A percentile compares a stretch with the other conserved stretches of the same genome.
Conservation (phyloP, 2,113 vertebrate species). For the Lycaon pictus region DNA sequence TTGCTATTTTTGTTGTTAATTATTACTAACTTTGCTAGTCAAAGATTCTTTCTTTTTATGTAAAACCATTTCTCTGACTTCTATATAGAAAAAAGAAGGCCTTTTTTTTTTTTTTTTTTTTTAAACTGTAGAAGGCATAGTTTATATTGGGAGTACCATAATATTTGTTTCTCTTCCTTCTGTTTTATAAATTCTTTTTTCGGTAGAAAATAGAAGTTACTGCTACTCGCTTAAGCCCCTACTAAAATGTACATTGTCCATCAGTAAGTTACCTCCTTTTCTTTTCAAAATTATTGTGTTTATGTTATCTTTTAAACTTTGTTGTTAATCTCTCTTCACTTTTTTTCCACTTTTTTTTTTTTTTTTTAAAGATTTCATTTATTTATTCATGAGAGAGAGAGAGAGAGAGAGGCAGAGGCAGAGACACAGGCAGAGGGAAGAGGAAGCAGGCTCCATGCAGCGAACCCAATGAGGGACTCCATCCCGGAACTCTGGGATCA, state of each 20-base stretch:
- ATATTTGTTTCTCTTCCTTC: background rate
- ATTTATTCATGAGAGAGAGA: too few species aligned
- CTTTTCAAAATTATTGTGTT: background rate
- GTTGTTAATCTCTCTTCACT: background rate
- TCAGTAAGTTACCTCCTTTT: background rate
- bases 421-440: too few species aligned
- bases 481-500: too few species aligned
- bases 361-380: too few species aligned
- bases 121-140: background rate
- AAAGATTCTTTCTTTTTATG: background rate
- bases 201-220: background rate
- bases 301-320: background rate
- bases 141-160: background rate
- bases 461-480: too few species aligned
- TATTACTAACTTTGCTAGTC: background rate
- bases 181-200: background rate
- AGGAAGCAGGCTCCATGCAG: too few species aligned
- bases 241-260: background rate
- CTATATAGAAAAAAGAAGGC: background rate
- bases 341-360: too few species aligned
- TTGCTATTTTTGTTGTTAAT: background rate
- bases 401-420: too few species aligned
- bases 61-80: background rate
- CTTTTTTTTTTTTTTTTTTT: background rate
- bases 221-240: background rate